A percentile compares a stretch with the other conserved stretches of the same genome.
Evolutionary conservation across 2,797 vertebrate genomes (phyloP).

Genomic region (Enteromius unitaeniatus): DNA sequence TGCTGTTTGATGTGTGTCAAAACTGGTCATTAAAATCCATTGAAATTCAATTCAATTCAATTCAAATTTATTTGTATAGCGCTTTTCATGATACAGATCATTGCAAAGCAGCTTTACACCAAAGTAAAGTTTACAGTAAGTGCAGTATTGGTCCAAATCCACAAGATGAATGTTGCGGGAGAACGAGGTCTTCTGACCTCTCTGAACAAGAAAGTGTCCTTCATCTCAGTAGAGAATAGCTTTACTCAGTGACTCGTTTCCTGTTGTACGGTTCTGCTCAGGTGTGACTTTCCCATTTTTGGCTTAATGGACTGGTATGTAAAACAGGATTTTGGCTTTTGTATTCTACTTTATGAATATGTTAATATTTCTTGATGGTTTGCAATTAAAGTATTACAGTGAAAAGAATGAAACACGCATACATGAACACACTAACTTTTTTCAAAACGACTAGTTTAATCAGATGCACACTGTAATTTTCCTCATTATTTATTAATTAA

Average conservation of each 20-base stretch:
- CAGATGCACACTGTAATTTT: too few relatives aligned
- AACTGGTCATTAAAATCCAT: not conserved
- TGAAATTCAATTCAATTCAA: too few relatives aligned
- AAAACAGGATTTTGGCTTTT: conserved; percentile 31
- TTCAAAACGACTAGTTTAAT: not conserved
- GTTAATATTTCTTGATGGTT: not conserved
- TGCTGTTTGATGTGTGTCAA: not conserved
- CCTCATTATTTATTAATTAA: too few relatives aligned
- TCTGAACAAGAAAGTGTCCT: conserved; percentile 3
- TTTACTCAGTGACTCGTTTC: not conserved
- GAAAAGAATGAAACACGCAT: not conserved
- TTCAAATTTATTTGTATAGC: too few relatives aligned
- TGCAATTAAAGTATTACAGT: not conserved
- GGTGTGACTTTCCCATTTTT: conserved; percentile 27
- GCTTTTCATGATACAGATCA: too few relatives aligned
- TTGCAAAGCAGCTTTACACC: too few relatives aligned
- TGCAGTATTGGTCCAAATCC: too few relatives aligned
- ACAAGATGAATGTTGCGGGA: not conserved
- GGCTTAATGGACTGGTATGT: not conserved
- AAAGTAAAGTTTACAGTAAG: too few relatives aligned
- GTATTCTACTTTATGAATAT: conserved; percentile 20
- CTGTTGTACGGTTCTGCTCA: conserved; percentile 15
- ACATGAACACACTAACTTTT: not conserved
- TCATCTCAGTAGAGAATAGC: not conserved
- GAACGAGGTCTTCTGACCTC: not conserved